Base-by-base conservation (phyloP, 2,797 vertebrate species). In the Uromys caudimaculatus region DNA sequence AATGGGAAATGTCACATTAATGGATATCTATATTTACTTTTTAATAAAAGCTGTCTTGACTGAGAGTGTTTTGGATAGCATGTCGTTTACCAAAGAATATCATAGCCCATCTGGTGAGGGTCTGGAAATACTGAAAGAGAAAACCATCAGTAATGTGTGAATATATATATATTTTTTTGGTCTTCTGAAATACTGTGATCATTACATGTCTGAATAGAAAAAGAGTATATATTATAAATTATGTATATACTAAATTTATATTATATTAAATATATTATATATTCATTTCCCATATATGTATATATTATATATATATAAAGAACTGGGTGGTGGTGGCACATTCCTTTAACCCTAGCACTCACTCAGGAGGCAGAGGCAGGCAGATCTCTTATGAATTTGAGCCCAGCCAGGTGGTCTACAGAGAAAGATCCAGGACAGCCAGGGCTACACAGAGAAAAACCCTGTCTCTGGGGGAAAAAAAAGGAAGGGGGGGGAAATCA, bases 121-220 rank as follows among this genome's bases (percentile, higher is more conserved):
- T 91, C 38, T 86, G 35, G 41, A 95, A 79, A 93, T 29, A 81
- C 2, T 38, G 41, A 44, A 32, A 52, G 21, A 83, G 29, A 79
- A 96, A 93, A 41, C 50, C 47, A 93, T n/a, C n/a, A 93, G 82
- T 89, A 92, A 91, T 47, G 27, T 35, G 83, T 35, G 84, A 87
- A 50, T 29, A 41, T 29, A 41, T 38, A n/a, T 92, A 78, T 92
- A 29, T 35, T 78, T 89, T 91, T 69, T 69, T 14, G 82, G 6
- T 76, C 79, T 86, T 93, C 29, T 89, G 24, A 90, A 89, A 89
- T 79, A 69, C 81, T 89, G n/a, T 54, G 23, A 79, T 79, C 73
- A 83, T 90, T 77, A 35, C n/a, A 44, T 89, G 58, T 79, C 92
- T 21, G 64, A 58, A 50, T 71, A 83, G 32, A 56, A 89, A 50